Evolutionary conservation across 2,797 vertebrate species (phyloP).

Genomic region (Sus cebifrons): DNA sequence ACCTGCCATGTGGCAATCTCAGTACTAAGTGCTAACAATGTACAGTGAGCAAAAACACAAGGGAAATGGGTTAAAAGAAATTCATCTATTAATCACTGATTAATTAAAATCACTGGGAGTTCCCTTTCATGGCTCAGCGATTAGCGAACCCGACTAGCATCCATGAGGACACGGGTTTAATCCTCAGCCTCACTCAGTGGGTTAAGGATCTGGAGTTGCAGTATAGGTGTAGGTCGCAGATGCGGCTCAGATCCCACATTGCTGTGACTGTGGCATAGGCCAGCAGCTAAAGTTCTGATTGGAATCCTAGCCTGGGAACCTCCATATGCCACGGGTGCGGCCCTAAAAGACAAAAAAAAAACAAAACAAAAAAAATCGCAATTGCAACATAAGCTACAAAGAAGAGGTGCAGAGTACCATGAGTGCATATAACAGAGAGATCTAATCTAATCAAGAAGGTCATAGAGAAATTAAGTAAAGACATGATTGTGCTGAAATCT

Average conservation of each 20-base stretch:
- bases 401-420: neutral
- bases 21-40: neutral
- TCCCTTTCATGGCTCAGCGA: too few species aligned
- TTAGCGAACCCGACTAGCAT: too few species aligned
- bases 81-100: neutral
- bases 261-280: too few species aligned
- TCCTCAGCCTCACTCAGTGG: too few species aligned
- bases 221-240: too few species aligned
- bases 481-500: constrained; percentile 23
- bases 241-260: too few species aligned
- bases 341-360: too few species aligned
- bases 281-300: too few species aligned
- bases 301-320: too few species aligned
- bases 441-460: neutral
- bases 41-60: neutral
- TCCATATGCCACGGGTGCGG: too few species aligned
- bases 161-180: too few species aligned
- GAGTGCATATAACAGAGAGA: neutral
- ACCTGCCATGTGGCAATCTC: neutral
- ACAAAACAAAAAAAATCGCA: neutral
- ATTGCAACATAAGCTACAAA: constrained; percentile 3
- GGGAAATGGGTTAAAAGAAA: neutral
- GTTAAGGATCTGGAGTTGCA: too few species aligned
- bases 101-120: neutral
- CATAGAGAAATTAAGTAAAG: neutral